These are phyloP conservation scores for Melospiza georgiana DNA, from an alignment of 2,113 vertebrate genomes.

Conservation along the genomic window DNA sequence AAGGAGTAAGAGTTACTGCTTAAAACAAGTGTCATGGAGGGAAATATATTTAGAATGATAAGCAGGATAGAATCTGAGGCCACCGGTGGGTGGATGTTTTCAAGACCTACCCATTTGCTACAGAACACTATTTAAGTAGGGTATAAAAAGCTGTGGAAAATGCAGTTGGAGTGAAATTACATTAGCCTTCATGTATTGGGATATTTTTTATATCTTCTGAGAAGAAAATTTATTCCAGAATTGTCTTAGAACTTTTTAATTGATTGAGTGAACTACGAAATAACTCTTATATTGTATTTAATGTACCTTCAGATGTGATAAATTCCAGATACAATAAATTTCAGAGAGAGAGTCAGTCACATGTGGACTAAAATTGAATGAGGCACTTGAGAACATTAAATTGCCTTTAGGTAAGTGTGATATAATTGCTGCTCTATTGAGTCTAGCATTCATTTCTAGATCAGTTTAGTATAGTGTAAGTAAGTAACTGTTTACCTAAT, in stretches of 20 bases:
- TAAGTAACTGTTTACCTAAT: background rate
- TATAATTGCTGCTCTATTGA: background rate
- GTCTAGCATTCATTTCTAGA: background rate
- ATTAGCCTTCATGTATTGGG: background rate
- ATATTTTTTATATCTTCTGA: background rate
- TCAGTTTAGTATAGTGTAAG: background rate
- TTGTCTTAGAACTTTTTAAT: background rate
- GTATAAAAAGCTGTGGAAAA: background rate
- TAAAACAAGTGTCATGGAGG: background rate
- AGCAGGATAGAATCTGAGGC: background rate
- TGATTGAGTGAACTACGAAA: background rate
- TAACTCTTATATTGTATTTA: background rate
- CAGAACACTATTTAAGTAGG: background rate
- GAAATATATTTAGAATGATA: background rate
- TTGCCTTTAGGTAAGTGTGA: background rate
- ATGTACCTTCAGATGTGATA: background rate
- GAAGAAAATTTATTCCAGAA: background rate
- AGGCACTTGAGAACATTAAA: background rate
- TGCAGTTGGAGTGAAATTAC: background rate
- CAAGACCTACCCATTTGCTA: background rate
- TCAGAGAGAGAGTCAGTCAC: background rate
- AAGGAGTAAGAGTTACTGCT: background rate
- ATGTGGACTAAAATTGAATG: background rate
- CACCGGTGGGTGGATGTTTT: background rate
- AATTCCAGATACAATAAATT: background rate